These are phyloP conservation scores for Notoglanidium macrostoma DNA, from an alignment of 2,797 vertebrate genomes.

Conservation along the genomic window DNA sequence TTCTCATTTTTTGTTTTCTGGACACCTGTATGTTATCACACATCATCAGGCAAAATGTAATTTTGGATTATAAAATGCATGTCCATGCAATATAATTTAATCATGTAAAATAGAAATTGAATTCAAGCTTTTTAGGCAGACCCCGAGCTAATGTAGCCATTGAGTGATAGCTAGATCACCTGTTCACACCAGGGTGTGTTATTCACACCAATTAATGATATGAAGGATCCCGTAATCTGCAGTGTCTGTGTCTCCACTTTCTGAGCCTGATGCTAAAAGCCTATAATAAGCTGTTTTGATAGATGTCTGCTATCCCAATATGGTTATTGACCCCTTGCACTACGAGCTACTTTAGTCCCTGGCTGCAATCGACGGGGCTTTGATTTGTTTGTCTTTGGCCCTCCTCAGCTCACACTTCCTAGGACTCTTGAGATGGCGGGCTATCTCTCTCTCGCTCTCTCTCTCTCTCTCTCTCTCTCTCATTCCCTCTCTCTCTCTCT, in stretches of 20 bases:
- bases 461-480: slow-evolving; percentile 3
- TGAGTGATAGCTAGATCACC: not conserved
- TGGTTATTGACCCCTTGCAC: slow-evolving; percentile 34
- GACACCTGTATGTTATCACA: not conserved
- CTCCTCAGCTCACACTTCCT: slow-evolving; percentile 32
- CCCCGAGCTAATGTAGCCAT: not conserved
- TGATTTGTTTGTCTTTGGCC: slow-evolving; percentile 44
- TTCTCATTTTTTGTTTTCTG: too few species aligned
- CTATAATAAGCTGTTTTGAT: slow-evolving; percentile 23
- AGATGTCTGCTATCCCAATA: slow-evolving; percentile 5
- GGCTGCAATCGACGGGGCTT: slow-evolving; percentile 28
- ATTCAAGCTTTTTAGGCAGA: not conserved
- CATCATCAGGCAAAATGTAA: not conserved
- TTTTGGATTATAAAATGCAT: not conserved
- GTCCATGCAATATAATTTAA: not conserved
- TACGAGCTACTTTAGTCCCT: slow-evolving; percentile 29
- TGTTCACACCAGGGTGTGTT: slow-evolving; percentile 3
- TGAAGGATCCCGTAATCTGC: not conserved
- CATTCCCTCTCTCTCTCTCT: not conserved
- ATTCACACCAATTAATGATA: slow-evolving; percentile 21
- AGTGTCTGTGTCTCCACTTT: not conserved
- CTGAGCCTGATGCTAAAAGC: slow-evolving; percentile 3
- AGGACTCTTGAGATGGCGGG: slow-evolving; percentile 30
- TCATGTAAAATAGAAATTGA: not conserved
- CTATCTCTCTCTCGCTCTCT: not conserved